Base-by-base conservation (phyloP, 2,797 vertebrate species). In the Nannoperca obscura region DNA sequence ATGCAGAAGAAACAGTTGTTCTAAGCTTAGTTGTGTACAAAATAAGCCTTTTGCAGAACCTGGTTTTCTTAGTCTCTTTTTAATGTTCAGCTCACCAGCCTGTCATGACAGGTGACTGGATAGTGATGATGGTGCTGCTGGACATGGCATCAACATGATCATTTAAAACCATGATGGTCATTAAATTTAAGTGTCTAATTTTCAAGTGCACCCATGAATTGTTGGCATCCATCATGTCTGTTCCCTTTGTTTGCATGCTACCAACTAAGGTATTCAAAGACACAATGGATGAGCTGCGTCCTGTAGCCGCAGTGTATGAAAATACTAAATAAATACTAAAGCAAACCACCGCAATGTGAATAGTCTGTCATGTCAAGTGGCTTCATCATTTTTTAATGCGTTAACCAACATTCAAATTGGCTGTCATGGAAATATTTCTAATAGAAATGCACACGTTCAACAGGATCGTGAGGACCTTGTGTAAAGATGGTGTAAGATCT, bases 371-470 rank as follows among this genome's bases (percentile, higher is more conserved):
- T 5, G 5, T 24, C 13, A 6, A 22, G 38, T 30, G 38, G 52
- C 36, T 59, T 78, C n/a, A 15, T 53, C 1, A 1, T 32, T 67
- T 83, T 64, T 76, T 27, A 82, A 79, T 83, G 32, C 50, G 38
- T 47, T 60, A 55, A 74, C 66, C 81, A 69, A 47, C 30, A 73
- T 89, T 86, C 47, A 89, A 78, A 82, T 84, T 36, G 17, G 7
- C 65, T 42, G 59, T 53, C 68, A 57, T 77, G 40, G 68, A 80
- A 64, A 84, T 60, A 55, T 47, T 57, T 59, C 30, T 8, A 4
- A 24, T 27, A 44, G 13, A 54, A 44, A 42, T 24, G n/a, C 15
- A 5, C 49, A 32, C 22, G 2, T 49, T 40, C 14, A 4, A 14
- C 22, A 14, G 68, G 46, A 44, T 57, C 3, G 17, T 19, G 13